Evolutionary conservation across 2,888 invertebrate species (phyloP), one percentile per base, ranked within the genome.

Genomic region (Anodontia alba): DNA sequence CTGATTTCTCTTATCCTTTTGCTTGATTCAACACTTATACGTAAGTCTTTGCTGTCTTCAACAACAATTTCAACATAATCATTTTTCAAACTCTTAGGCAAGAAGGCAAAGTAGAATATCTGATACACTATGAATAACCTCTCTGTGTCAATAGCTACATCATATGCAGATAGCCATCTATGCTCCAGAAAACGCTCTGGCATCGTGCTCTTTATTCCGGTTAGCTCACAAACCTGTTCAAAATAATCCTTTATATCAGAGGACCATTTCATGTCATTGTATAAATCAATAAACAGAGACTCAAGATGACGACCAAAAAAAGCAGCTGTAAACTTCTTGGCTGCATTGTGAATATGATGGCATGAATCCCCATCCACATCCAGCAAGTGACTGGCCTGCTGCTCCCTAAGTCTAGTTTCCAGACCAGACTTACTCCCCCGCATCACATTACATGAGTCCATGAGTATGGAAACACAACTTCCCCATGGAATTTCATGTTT

Each of bases 291-390:
- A 38, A 71, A 76, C 12, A 88, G 69, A 29, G 29, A 26, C 69
- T 88, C 90, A 12, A 87, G 23, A 1, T 68, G 73, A 12, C 80
- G 23, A 0, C 74, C 66, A 12, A 20, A 12, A 54, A 90, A 90
- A 0, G 80, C 85, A 12, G 73, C 43, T 29, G 86, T 81, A 70
- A 88, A 89, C n/a, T 62, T 26, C 62, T 88, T 89, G 1, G 87
- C 76, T n/a, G 86, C 86, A 76, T 87, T 90, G 38, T 90, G 89
- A 0, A 78, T 73, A 66, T 89, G 88, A 70, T 88, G 89, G n/a
- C 83, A 81, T 0, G 80, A 62, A 75, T 90, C 88, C 8, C 88
- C 89, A 74, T 90, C 89, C n/a, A 90, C 82, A 73, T 88, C 87
- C 23, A 89, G 57, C 0, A 90, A 67, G 62, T 90, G 89, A 12